A percentile compares a stretch with the other conserved stretches of the same genome.
Evolutionary conservation across 2,113 vertebrate species (phyloP).

Genomic region (Sigmodon hispidus): DNA sequence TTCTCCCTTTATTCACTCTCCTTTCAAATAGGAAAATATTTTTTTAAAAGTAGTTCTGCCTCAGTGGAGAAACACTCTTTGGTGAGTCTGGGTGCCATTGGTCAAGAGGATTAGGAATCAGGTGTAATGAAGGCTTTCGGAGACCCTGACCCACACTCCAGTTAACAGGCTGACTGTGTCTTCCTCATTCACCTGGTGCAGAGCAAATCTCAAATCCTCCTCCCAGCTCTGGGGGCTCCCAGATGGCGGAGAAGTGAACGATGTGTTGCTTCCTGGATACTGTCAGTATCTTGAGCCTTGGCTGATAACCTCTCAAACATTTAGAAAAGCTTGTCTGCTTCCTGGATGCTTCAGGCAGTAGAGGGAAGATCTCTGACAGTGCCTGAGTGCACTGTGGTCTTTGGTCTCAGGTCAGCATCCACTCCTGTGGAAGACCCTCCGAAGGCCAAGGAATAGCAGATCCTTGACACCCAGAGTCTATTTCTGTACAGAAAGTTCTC

Average conservation of each 20-base stretch:
- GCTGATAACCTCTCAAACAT: conserved; percentile 61
- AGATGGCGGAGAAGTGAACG: not conserved
- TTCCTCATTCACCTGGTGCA: not conserved
- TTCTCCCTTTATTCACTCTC: not conserved
- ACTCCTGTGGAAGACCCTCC: too few species aligned
- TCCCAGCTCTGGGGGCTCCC: not conserved
- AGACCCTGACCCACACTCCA: not conserved
- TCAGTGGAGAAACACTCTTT: not conserved
- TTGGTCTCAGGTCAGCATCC: too few species aligned
- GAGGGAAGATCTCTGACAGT: not conserved
- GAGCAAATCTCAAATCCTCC: not conserved
- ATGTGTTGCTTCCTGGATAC: not conserved
- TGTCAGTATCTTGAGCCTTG: not conserved
- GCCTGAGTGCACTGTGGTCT: too few species aligned
- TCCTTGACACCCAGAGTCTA: not conserved
- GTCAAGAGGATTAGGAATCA: not conserved
- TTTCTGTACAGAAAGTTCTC: not conserved
- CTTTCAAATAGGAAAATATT: not conserved
- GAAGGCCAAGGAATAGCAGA: not conserved
- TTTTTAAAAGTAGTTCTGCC: not conserved
- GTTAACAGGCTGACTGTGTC: not conserved
- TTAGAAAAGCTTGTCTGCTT: conserved; percentile 52
- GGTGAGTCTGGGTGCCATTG: not conserved
- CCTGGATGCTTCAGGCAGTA: not conserved
- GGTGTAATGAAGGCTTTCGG: not conserved